Evolutionary conservation across 2,888 invertebrate species (phyloP).

Genomic region (Hermodice carunculata): DNA sequence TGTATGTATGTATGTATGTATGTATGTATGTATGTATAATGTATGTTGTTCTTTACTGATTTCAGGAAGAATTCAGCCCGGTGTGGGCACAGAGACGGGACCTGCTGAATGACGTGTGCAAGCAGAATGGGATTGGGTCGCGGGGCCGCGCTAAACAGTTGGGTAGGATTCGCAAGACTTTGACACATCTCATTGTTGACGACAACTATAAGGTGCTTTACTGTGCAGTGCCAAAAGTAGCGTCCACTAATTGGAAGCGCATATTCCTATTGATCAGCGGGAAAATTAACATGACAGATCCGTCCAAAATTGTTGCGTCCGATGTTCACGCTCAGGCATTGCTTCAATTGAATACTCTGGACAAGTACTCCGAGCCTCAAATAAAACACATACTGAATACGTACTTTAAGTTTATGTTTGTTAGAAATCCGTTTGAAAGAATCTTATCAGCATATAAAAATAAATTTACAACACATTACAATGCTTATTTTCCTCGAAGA

Average conservation of each 20-base stretch:
- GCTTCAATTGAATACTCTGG: slow-evolving; percentile 22
- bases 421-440: slow-evolving; percentile 91
- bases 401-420: slow-evolving; percentile 89
- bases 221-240: slow-evolving; percentile 92
- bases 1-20: no score
- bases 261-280: slow-evolving; percentile 86
- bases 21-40: no score
- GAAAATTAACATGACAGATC: slow-evolving; percentile 50
- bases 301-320: neutral
- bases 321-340: slow-evolving; percentile 19
- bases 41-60: no score
- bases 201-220: slow-evolving; percentile 87
- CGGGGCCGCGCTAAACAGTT: no score
- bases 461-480: slow-evolving; percentile 78
- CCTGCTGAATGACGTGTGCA: slow-evolving; percentile 11
- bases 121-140: slow-evolving; percentile 7
- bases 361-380: slow-evolving; percentile 74
- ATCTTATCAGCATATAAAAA: slow-evolving; percentile 91
- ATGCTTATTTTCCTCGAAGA: slow-evolving; percentile 79
- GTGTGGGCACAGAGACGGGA: neutral
- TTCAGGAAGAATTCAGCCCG: no score
- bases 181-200: no score
- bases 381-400: slow-evolving; percentile 78
- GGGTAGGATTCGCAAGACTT: no score
- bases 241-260: slow-evolving; percentile 96